Base-by-base conservation (phyloP, 2,113 vertebrate genomes). In the Eretmodus cyanostictus region DNA sequence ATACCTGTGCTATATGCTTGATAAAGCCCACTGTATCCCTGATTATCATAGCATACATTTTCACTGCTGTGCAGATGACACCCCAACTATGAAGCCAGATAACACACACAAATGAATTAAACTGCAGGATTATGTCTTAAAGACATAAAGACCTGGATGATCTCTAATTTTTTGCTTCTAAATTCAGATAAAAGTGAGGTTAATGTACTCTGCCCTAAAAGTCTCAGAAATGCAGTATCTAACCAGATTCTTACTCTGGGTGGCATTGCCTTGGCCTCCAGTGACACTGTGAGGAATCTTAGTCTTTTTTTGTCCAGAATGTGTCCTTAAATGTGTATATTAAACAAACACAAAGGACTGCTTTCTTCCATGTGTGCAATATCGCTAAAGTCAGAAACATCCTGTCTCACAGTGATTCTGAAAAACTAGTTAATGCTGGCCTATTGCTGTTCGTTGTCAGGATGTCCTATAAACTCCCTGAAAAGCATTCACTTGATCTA, bases 391-490 rank as follows among this genome's bases (percentile, higher is more conserved):
- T 1, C 59, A 63, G 31, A 63, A 63, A 36, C 9, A 63, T 63
- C 9, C 59, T 63, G 31, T 36, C 31, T 63, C 31, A 63, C 0
- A 8, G 59, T 63, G 59, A n/a, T 63, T 31, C 59, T 63, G 59
- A 63, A 63, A 63, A 36, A 63, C 9, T 63, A 63, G 3, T 63
- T 63, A 36, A 63, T 36, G 9, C 17, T 36, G 59, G 9, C 17
- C 59, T 63, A 63, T 11, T 63, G 59, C 59, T 63, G 1, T 16
- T 1, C 0, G 5, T 16, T 59, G 27, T 59, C 8, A 59, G 55
- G 8, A 17, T 31, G 27, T 36, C 1, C 2, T 36, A 36, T 19
- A 63, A 36, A n/a, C 0, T 63, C 1, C 59, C 59, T 36, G 2
- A 63, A 11, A 36, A 11, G 9, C 59, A 63, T 63, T 36, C 16